Base-by-base conservation (phyloP, 2,113 vertebrate species). In the Neodon shergylaensis region DNA sequence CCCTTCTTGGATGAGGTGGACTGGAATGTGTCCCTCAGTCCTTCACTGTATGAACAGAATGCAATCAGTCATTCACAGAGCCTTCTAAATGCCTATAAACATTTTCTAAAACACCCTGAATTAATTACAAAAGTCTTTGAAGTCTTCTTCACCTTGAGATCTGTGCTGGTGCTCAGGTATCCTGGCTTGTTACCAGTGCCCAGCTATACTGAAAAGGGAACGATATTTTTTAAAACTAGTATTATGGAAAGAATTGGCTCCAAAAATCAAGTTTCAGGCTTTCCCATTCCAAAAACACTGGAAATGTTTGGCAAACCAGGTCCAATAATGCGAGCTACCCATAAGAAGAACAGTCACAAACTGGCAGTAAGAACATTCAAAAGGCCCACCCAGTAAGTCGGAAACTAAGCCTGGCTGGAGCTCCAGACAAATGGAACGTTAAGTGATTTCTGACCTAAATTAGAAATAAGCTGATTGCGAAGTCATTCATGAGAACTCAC, bases 21-120 rank as follows among this genome's bases (percentile, higher is more conserved):
- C 44, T 91, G 33, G 22, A 83, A 24, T 26, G n/a, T 88, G 61
- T 77, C 63, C 79, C 88, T 95, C 39, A 28, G 49, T 65, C 91
- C 61, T 90, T 21, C 36, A 26, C 74, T 96, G 58, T 89, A 26
- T 91, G 95, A 97, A 93, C 72, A 96, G 88, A 97, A 94, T 66
- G 58, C n/a, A 94, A 76, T 94, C 90, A 78, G 58, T 77, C 83
- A 52, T 82, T 90, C 73, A 94, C 79, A 95, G 76, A 85, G 42
- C 73, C 82, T 54, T 92, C 66, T 92, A 72, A 86, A 92, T 42
- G 39, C 33, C 39, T 93, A 24, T 86, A 74, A 96, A 93, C 44
- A 94, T 36, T 85, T 94, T 94, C n/a, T 92, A 91, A 36, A 73
- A 66, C 49, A 90, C 88, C 88, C 17, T 88, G 81, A 97, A 94